These are phyloP conservation scores for Erebia aethiops DNA, from an alignment of 2,888 invertebrate species.

Conservation along the genomic window DNA sequence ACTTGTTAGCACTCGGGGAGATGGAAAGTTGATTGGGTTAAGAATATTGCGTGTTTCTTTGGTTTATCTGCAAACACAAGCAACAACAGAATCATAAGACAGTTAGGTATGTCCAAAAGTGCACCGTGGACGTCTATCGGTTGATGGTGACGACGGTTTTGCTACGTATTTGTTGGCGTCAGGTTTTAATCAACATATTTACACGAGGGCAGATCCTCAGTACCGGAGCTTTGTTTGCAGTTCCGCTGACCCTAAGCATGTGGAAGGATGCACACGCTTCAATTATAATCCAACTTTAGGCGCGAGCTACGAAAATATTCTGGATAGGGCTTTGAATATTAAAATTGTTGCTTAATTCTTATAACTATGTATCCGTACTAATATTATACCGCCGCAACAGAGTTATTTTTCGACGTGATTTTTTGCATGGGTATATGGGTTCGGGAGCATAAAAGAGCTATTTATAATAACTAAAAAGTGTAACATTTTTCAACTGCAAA, in stretches of 20 bases:
- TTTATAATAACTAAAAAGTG: no score
- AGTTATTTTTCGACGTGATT: no score
- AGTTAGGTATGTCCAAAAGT: no score
- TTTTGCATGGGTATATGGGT: no score
- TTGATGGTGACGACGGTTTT: not conserved
- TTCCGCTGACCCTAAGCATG: constrained; percentile 36
- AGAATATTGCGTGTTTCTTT: constrained; percentile 30
- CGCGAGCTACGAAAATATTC: constrained; percentile 2
- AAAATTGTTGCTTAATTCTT: not conserved
- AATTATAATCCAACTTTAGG: constrained; percentile 30
- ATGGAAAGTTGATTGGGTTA: constrained; percentile 35
- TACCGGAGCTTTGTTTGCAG: constrained; percentile 29
- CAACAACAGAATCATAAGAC: no score
- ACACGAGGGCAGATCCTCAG: constrained; percentile 25
- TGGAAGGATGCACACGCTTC: constrained; percentile 37
- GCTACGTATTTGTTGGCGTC: not conserved
- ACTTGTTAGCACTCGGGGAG: constrained; percentile 59
- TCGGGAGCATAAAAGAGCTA: no score
- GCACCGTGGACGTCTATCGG: no score
- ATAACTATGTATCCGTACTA: no score
- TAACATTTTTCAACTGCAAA: no score
- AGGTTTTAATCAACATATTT: constrained; percentile 15
- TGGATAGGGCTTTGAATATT: not conserved
- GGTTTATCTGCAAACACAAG: no score
- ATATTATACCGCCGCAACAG: no score